Base-by-base conservation (phyloP, 2,888 invertebrate genomes). In the Mythimna albipuncta region DNA sequence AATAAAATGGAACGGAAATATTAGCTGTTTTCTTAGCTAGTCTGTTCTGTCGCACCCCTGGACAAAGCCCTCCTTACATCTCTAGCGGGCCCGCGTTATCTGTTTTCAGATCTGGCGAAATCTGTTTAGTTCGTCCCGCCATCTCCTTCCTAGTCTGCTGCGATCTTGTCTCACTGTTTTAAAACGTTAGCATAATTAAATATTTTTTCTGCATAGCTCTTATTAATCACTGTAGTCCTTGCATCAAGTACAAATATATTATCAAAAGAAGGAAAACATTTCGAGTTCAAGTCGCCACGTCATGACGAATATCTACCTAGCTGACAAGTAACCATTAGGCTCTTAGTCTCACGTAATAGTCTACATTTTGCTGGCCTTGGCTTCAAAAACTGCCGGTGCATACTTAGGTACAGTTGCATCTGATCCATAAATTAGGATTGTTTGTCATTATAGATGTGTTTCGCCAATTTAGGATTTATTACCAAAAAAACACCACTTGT, bases 311-410 rank as follows among this genome's bases (percentile, higher is more conserved):
- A 61, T 16, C 44, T 21, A 16, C 21, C 54, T 3, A 55, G 6
- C 10, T 68, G 79, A 62, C 76, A 72, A 65, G 64, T 55, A 26
- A 58, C 63, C 54, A 59, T 78, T 75, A 59, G 26, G 57, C 26
- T 38, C 55, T 69, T 11, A 67, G 58, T 50, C 66, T 67, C 67
- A 50, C n/a, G 41, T 72, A 73, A 76, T 77, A 76, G 54, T 59
- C 65, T 65, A 63, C 69, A 58, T 75, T 77, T 79, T 68, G 62
- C 41, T 65, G 58, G 58, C 78, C 78, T 79, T 78, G 78, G 69
- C 80, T 79, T 78, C 65, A 69, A 79, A 78, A 79, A 75, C 75
- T 58, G 63, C 38, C n/a, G 35, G 79, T 50, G 80, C 69, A 72
- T 78, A 71, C 71, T 59, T 59, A 63, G 47, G 54, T 65, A 65